phyloP scores from a whole-genome alignment of 1,140 invertebrate species.

The Eufriesea mexicana region DNA sequence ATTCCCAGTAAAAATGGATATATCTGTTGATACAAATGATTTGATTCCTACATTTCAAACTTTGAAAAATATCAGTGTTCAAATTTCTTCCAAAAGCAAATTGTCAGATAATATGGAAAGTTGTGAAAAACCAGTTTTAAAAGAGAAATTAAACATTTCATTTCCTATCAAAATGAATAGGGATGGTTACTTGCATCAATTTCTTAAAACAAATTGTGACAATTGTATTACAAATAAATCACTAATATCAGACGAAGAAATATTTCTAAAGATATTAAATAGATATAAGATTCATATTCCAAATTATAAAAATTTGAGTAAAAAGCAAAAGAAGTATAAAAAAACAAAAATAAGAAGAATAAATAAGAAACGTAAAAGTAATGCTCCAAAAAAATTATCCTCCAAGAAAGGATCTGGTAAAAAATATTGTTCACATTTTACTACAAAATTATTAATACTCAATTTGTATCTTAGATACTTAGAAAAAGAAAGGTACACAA shows the following conservation, averaged over 20 bases:
- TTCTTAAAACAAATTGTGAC: background rate
- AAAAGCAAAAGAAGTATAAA: slow-evolving; percentile 37
- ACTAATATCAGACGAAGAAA: background rate
- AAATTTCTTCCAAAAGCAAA: background rate
- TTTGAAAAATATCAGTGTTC: background rate
- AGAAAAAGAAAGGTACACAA: slow-evolving; percentile 44
- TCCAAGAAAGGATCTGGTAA: background rate
- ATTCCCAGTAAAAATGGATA: background rate
- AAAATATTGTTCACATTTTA: slow-evolving; percentile 33
- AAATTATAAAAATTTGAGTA: slow-evolving; percentile 8
- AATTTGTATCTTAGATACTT: slow-evolving; percentile 71
- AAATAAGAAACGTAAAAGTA: slow-evolving; percentile 17
- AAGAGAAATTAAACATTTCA: background rate
- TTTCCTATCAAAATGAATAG: background rate
- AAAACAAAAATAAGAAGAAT: slow-evolving; percentile 35
- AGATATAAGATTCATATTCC: slow-evolving; percentile 40
- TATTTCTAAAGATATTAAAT: slow-evolving; percentile 2
- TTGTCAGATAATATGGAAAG: background rate
- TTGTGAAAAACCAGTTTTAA: background rate
- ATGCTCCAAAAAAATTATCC: background rate
- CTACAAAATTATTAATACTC: slow-evolving; percentile 71
- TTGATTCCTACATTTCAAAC: background rate
- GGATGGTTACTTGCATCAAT: background rate
- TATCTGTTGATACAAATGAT: background rate
- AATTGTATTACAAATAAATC: background rate